Percentiles rank a stretch among this genome's conserved stretches.
Conservation (phyloP, 1,140 invertebrate genomes). For the Heliothis virescens region DNA sequence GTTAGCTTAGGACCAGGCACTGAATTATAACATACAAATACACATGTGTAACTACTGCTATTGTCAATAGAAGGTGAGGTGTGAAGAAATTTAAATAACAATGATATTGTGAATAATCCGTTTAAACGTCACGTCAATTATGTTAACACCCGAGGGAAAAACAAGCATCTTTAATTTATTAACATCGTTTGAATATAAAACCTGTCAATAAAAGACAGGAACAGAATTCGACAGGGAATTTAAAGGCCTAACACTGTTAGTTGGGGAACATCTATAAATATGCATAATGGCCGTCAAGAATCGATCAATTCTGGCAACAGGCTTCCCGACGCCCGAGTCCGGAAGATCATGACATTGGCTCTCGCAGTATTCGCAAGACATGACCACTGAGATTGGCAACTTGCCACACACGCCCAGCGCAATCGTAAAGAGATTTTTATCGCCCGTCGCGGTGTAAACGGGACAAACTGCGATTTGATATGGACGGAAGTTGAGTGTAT, state of each 20-base stretch:
- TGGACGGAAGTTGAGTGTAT: constrained; percentile 25
- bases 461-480: constrained; percentile 40
- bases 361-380: constrained; percentile 39
- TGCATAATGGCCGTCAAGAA: constrained; percentile 39
- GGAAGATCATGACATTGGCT: constrained; percentile 50
- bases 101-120: neutral
- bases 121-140: too few relatives aligned
- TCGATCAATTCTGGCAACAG: constrained; percentile 47
- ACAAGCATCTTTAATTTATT: neutral
- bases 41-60: neutral
- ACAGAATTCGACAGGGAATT: constrained; percentile 24
- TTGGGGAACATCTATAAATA: constrained; percentile 36
- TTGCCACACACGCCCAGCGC: constrained; percentile 39
- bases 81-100: constrained; percentile 33
- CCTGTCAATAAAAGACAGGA: constrained; percentile 17
- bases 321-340: constrained; percentile 16
- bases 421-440: constrained; percentile 47
- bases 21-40: constrained; percentile 33
- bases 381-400: constrained; percentile 18
- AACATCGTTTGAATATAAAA: neutral
- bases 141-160: neutral
- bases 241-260: constrained; percentile 22
- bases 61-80: constrained; percentile 8
- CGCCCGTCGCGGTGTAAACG: constrained; percentile 4
- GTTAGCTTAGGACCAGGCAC: constrained; percentile 29